phyloP scores from a whole-genome alignment of 1,140 invertebrate genomes.

The Capitella teleta region DNA sequence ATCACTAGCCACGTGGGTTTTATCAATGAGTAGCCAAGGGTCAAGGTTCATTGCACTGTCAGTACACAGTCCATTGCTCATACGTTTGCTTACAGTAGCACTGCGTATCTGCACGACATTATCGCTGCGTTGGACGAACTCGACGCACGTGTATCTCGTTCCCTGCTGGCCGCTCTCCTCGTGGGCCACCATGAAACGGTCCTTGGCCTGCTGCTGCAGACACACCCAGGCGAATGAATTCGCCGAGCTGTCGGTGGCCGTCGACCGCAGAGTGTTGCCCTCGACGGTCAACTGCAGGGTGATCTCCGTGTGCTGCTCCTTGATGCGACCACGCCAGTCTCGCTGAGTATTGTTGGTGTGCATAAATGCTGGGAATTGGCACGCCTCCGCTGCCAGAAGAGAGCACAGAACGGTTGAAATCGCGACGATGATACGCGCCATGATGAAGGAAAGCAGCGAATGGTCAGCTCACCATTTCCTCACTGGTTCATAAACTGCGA shows the following conservation, averaged over 20 bases:
- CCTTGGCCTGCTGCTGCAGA: background rate
- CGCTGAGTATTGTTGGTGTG: background rate
- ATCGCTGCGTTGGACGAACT: constrained; percentile 1
- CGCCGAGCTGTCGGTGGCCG: background rate
- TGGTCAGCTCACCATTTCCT: no score
- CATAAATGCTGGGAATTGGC: background rate
- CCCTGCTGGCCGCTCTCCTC: background rate
- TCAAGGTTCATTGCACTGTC: constrained; percentile 3
- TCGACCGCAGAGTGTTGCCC: background rate
- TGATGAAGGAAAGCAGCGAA: no score
- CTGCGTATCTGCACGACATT: background rate
- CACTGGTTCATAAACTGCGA: no score
- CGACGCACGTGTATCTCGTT: background rate
- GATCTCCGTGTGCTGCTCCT: background rate
- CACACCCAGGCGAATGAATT: background rate
- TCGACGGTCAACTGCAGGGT: background rate
- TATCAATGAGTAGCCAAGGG: constrained; percentile 7
- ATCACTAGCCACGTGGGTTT: background rate
- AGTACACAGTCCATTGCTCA: background rate
- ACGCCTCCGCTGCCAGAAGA: no score
- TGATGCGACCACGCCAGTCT: background rate
- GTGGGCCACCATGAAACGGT: background rate
- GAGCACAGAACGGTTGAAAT: no score
- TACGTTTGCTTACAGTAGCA: background rate
- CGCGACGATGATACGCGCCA: no score